Base-by-base conservation (phyloP, 2,113 vertebrate genomes). In the Mus musculus region DNA sequence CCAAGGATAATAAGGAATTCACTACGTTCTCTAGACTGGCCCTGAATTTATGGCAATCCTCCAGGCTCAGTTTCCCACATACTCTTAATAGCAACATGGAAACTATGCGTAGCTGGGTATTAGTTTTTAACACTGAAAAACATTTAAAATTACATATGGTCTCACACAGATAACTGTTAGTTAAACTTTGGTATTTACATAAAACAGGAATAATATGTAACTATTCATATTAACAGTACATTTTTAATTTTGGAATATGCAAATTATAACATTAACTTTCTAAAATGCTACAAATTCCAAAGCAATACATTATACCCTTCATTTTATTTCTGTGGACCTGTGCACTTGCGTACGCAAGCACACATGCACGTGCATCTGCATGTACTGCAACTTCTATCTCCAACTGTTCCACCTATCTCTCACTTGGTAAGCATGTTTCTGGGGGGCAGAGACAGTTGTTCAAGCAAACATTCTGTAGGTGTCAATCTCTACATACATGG, bases 221-320 rank as follows among this genome's bases (percentile, higher is more conserved):
- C 17, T 30, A 95, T 88, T 76, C 75, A 72, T 91, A 75, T 67
- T 75, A 75, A 46, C 36, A 81, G 4, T 54, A 80, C 71, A 4
- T 39, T 63, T 81, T 54, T 73, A 36, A 86, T 69, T 82, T 93
- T n/a, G 24, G 5, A 91, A 8, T 91, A 59, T 88, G 39, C 49
- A 94, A 87, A 89, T 90, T 89, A 28, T 3, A 89, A 73, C 13
- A 71, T 39, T 67, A 56, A n/a, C n/a, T 92, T 77, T 24, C 54
- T 52, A 94, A 92, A 93, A 84, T 82, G 30, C 54, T 54, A 78
- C n/a, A 36, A 87, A 52, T 28, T 87, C 52, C 46, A 75, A 94
- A 89, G 77, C 93, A 88, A 92, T 85, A 88, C 63, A 86, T 3
- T 54, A 5, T 14, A 49, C 8, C 4, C 77, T 13, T 72, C 20